Base-by-base conservation (phyloP, 2,113 vertebrate species). In the Trachemys scripta region DNA sequence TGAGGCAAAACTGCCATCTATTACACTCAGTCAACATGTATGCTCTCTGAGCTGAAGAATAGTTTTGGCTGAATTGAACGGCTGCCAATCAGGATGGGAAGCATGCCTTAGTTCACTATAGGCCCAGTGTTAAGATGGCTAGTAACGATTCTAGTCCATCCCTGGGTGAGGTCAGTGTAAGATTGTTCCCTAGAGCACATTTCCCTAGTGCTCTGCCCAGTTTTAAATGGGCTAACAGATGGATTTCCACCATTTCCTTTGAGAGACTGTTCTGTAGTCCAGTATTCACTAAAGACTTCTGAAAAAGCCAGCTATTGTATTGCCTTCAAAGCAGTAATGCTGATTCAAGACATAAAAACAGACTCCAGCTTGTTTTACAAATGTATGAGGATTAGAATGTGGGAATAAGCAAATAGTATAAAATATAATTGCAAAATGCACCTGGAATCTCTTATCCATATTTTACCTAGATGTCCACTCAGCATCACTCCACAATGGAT, bases 21-120 rank as follows among this genome's bases (percentile, higher is more conserved):
- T 38, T 90, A 81, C 88, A 93, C 57, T 75, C 81, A 96, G 42
- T 93, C 92, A 93, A 13, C 50, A 85, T 31, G 86, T 90, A 80
- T 54, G n/a, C 24, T 69, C 49, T 54, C 75, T 84, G 78, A 84
- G 57, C 50, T 83, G 45, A 80, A 49, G n/a, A 72, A 24, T 50
- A 25, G 22, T 45, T 25, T 45, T 76, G 17, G 42, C 10, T 27
- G 22, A 76, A 27, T 65, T 82, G 81, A 53, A 82, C 24, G 76
- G 81, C 35, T 79, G 80, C 80, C 75, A 89, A 6, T 31, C 57
- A 29, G 20, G 24, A 79, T 22, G 86, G 81, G 88, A 95, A 90
- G 53, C 49, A 0, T 57, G 72, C 51, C 1, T 3, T 90, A 78
- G 54, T 89, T 75, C 0, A 0, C 31, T 7, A 0, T 87, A n/a